Conservation (phyloP, 2,888 invertebrate species). For the Troglohyphantes excavatus region DNA sequence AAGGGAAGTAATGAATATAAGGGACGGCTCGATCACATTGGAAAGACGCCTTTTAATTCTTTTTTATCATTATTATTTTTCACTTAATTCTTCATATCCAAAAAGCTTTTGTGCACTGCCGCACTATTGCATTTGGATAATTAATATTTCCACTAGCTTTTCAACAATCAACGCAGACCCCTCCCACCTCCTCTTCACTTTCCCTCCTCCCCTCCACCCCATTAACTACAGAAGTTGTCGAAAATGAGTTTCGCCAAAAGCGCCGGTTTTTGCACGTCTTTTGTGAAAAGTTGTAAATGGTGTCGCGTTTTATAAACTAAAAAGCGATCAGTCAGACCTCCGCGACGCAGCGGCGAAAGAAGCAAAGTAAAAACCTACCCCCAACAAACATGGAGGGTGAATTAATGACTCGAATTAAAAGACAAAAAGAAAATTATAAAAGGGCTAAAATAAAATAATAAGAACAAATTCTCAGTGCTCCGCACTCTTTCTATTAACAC, state of each 20-base stretch:
- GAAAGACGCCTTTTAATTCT: conserved; percentile 39
- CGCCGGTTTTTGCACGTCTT: conserved; percentile 50
- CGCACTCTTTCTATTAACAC: too few relatives aligned
- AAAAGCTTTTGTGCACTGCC: conserved; percentile 68
- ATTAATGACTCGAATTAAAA: too few relatives aligned
- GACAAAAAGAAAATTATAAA: conserved; percentile 15
- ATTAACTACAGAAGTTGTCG: conserved; percentile 65
- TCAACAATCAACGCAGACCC: conserved; percentile 65
- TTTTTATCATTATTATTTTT: conserved; percentile 69
- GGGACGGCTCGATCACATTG: conserved; percentile 68
- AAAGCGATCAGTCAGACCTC: conserved; percentile 60
- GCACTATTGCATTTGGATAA: conserved; percentile 77
- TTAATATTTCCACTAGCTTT: conserved; percentile 79
- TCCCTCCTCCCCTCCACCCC: conserved; percentile 13
- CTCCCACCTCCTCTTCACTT: background rate
- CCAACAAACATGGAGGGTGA: too few relatives aligned
- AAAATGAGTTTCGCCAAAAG: conserved; percentile 41
- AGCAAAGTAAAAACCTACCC: conserved; percentile 14
- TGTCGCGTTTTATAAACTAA: conserved; percentile 76
- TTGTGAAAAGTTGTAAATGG: conserved; percentile 78
- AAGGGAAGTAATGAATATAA: conserved; percentile 78
- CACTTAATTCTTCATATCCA: conserved; percentile 39
- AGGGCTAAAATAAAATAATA: conserved; percentile 31
- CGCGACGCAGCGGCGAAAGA: background rate
- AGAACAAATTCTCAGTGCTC: conserved; percentile 43